phyloP scores from a whole-genome alignment of 2,113 vertebrate genomes.

The Clarias batrachus region DNA sequence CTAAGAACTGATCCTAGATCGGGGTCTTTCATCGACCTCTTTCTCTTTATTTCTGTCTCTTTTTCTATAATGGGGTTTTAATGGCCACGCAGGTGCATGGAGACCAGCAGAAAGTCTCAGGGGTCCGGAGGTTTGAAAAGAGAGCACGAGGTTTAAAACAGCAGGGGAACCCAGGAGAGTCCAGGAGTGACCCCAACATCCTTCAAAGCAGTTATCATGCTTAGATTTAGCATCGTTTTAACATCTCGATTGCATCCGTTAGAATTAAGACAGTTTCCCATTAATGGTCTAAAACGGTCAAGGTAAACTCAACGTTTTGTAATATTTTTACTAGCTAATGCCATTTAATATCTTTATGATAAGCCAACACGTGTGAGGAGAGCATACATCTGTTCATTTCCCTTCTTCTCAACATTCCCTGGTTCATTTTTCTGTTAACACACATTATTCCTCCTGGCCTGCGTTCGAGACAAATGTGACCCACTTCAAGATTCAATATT shows the following conservation, averaged over 20 bases:
- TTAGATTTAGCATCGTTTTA: not conserved
- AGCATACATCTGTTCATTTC: too few relatives aligned
- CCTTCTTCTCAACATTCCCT: too few relatives aligned
- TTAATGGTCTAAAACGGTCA: too few relatives aligned
- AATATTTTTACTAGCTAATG: not conserved
- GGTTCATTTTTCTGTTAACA: too few relatives aligned
- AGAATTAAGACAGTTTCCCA: too few relatives aligned
- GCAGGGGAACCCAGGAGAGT: not conserved
- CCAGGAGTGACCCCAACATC: not conserved
- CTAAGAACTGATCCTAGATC: not conserved
- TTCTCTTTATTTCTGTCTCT: constrained; percentile 12
- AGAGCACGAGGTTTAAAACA: not conserved
- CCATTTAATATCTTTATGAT: not conserved
- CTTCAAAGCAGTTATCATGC: not conserved
- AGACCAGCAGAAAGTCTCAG: constrained; percentile 20
- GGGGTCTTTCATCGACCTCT: not conserved
- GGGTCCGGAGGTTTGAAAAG: constrained; percentile 5
- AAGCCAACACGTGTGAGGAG: not conserved
- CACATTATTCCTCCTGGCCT: too few relatives aligned
- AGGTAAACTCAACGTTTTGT: too few relatives aligned
- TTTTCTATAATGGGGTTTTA: constrained; percentile 44
- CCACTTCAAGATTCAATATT: too few relatives aligned
- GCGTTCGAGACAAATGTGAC: too few relatives aligned
- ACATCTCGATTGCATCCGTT: not conserved
- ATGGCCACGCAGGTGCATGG: constrained; percentile 29